A percentile compares a stretch with the other conserved stretches of the same genome.
These are phyloP conservation scores for Rhinichthys osculus DNA, from an alignment of 2,797 vertebrate species.

Conservation along the genomic window DNA sequence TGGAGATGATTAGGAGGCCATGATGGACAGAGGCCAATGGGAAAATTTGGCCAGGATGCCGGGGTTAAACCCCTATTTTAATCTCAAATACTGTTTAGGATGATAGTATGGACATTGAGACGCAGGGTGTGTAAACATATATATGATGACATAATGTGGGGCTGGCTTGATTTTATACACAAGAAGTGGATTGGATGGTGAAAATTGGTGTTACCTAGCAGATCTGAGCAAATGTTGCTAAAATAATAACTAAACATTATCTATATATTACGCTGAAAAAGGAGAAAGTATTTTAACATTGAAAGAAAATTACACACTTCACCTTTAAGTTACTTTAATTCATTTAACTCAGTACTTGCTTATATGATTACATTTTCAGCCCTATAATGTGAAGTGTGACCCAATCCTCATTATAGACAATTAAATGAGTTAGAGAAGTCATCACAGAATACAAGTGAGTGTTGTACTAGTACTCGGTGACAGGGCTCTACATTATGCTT, in stretches of 20 bases:
- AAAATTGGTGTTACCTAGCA: not conserved
- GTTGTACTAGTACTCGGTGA: not conserved
- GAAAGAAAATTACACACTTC: conserved; percentile 1
- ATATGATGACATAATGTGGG: no score
- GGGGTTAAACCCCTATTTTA: no score
- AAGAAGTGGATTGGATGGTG: not conserved
- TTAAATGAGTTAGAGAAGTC: conserved; percentile 29
- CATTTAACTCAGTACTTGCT: not conserved
- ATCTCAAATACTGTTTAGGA: no score
- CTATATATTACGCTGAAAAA: not conserved
- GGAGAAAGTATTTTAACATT: not conserved
- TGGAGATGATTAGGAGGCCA: no score
- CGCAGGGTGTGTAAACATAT: no score
- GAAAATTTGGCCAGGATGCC: no score
- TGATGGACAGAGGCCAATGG: no score
- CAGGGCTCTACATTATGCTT: conserved; percentile 9
- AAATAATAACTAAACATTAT: not conserved
- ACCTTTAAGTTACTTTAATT: not conserved
- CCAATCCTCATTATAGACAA: conserved; percentile 5
- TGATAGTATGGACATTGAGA: no score
- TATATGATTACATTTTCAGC: conserved; percentile 2
- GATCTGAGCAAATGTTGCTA: not conserved
- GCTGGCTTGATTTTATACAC: not conserved
- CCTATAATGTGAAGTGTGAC: not conserved
- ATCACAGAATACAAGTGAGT: not conserved